Conservation (phyloP, 2,797 vertebrate species). For the Gadopsis bispinosus region DNA sequence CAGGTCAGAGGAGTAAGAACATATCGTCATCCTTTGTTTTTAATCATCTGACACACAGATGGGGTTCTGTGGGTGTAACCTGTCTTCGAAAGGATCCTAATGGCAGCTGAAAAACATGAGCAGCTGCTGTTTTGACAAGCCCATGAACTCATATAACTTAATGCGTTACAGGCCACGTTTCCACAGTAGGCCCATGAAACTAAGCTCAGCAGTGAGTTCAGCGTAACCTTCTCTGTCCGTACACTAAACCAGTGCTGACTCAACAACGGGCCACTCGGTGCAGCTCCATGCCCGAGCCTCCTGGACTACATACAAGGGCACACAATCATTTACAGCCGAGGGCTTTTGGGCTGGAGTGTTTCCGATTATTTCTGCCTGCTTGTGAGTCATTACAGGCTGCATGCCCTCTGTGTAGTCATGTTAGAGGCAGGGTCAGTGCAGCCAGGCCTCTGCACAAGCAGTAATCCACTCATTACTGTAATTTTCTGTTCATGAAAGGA, state of each 20-base stretch:
- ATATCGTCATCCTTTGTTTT: slow-evolving; percentile 37
- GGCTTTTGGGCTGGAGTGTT: slow-evolving; percentile 34
- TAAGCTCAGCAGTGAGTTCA: slow-evolving; percentile 1
- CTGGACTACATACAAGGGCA: slow-evolving; percentile 48
- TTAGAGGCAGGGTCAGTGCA: slow-evolving; percentile 33
- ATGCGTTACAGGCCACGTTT: slow-evolving; percentile 32
- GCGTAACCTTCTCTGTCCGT: slow-evolving; percentile 34
- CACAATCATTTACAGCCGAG: slow-evolving; percentile 41
- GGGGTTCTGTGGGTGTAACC: slow-evolving; percentile 52
- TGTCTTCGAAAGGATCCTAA: slow-evolving; percentile 48
- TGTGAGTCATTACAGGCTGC: slow-evolving; percentile 50
- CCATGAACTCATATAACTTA: slow-evolving; percentile 47
- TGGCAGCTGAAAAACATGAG: slow-evolving; percentile 47
- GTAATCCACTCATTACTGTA: slow-evolving; percentile 39
- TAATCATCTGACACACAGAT: slow-evolving; percentile 53
- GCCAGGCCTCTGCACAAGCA: slow-evolving; percentile 22
- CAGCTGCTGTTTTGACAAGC: slow-evolving; percentile 66
- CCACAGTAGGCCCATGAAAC: slow-evolving; percentile 13
- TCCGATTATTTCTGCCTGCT: slow-evolving; percentile 37
- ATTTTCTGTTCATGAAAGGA: slow-evolving; percentile 43
- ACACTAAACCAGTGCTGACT: slow-evolving; percentile 67
- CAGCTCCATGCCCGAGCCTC: slow-evolving; percentile 39
- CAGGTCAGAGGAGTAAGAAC: slow-evolving; percentile 37
- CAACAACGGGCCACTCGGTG: slow-evolving; percentile 46
- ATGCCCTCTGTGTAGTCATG: slow-evolving; percentile 38